Conservation (phyloP, 2,113 vertebrate species). For the Eubucco bourcierii region DNA sequence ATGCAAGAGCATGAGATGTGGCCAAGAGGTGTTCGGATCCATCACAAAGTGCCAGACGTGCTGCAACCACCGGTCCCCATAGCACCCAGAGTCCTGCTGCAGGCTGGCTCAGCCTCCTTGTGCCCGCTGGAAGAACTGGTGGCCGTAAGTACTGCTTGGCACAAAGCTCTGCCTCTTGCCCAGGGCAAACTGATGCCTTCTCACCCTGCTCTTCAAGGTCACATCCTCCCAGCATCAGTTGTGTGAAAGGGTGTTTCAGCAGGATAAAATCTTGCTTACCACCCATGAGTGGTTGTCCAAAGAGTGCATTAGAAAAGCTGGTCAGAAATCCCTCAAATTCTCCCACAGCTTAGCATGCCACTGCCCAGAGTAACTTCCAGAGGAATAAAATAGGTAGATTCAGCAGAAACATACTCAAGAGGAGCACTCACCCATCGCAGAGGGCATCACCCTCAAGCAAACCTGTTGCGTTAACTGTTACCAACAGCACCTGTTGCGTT, state of each 20-base stretch:
- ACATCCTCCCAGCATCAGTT: background rate
- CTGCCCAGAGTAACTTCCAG: background rate
- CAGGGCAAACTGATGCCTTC: background rate
- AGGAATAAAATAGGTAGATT: background rate
- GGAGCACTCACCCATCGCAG: background rate
- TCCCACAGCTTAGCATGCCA: background rate
- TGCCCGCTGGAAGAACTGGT: rapidly evolving
- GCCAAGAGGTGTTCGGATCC: background rate
- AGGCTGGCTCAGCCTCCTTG: background rate
- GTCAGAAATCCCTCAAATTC: background rate
- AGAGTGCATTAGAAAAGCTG: background rate
- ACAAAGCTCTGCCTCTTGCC: rapidly evolving
- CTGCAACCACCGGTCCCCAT: background rate
- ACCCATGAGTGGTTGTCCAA: background rate
- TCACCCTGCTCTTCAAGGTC: background rate
- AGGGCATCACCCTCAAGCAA: background rate
- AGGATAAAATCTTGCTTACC: background rate
- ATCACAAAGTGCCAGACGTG: background rate
- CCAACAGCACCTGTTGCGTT: rapidly evolving
- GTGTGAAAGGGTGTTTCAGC: background rate
- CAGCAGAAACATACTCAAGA: background rate
- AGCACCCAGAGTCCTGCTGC: background rate
- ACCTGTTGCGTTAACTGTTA: background rate
- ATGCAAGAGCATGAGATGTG: background rate
- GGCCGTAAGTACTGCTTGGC: background rate